Base-by-base conservation (phyloP, 1,140 invertebrate species). In the Bombus balteatus region DNA sequence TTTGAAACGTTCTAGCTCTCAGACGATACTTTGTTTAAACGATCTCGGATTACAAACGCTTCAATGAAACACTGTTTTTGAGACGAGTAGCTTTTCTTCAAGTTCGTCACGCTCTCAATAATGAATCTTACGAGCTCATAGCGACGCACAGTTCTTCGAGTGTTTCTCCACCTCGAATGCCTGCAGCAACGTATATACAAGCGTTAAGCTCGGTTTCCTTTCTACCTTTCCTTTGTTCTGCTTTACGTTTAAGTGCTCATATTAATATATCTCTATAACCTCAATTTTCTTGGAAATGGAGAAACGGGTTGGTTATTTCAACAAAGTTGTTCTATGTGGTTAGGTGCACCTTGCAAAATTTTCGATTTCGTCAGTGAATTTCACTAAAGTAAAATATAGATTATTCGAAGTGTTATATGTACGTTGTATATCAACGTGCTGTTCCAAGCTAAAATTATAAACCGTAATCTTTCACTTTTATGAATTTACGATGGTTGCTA, bases 111-210 rank as follows among this genome's bases (percentile, higher is more conserved):
- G 1, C 32, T 32, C 34, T 18, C 47, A 41, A 83, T 62, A 39
- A 68, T 32, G 43, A 62, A 13, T 32, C 39, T 66, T 66, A 28
- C n/a, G 4, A 47, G 57, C 53, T 32, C 22, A 22, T 28, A 62
- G 15, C 65, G 18, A n/a, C 10, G 22, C 13, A 18, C 13, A 41
- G 13, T 83, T 39, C 5, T 22, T 53, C 41, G 47, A 73, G 53
- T 4, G n/a, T 41, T 65, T 22, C 80, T 87, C 68, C 32, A 75
- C 37, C 43, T 13, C 34, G 53, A 83, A 83, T 68, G 37, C 34
- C 57, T 47, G 13, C 18, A 41, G 32, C 62, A 15, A 37, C n/a
- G 9, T 3, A 62, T 22, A 59, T 43, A 53, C 47, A 34, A 41
- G n/a, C 59, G 37, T 47, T n/a, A 28, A 79, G 22, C 68, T 12